Evolutionary conservation across 2,797 vertebrate genomes (phyloP).

Genomic region (Trematomus bernacchii): DNA sequence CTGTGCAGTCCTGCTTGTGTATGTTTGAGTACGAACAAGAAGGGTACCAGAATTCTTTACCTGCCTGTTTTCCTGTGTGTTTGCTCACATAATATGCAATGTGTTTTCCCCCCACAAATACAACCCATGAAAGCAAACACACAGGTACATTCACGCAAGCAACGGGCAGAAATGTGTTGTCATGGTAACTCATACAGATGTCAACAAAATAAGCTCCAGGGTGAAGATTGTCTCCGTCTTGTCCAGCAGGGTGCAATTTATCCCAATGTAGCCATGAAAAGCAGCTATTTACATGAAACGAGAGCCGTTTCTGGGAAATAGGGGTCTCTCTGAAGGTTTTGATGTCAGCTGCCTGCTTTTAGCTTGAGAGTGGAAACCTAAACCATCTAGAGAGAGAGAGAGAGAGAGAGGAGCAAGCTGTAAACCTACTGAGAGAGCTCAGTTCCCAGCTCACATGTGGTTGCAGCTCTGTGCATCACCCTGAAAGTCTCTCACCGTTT

Average conservation of each 20-base stretch:
- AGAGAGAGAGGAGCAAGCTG: constrained; percentile 45
- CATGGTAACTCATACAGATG: constrained; percentile 72
- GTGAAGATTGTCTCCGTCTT: constrained; percentile 65
- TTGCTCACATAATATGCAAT: constrained; percentile 37
- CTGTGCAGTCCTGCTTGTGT: constrained; percentile 41
- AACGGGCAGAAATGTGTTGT: constrained; percentile 45
- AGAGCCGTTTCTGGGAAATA: constrained; percentile 78
- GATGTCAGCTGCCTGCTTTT: constrained; percentile 80
- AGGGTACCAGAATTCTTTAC: constrained; percentile 7
- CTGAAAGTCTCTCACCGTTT: constrained; percentile 64
- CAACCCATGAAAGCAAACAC: constrained; percentile 40
- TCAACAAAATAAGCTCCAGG: constrained; percentile 70
- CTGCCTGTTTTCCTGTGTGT: constrained; percentile 33
- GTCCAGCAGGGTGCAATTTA: constrained; percentile 78
- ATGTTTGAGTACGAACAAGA: constrained; percentile 41
- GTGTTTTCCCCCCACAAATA: constrained; percentile 32
- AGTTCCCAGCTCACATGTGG: constrained; percentile 66
- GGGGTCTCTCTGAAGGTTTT: constrained; percentile 79
- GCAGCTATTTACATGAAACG: constrained; percentile 78
- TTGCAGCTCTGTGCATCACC: constrained; percentile 56
- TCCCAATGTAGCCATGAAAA: constrained; percentile 77
- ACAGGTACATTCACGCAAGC: constrained; percentile 28
- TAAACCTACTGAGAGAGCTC: constrained; percentile 67
- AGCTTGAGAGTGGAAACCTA: constrained; percentile 78
- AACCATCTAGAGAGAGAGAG: constrained; percentile 67